Evolutionary conservation across 2,797 vertebrate species (phyloP).

Genomic region (Esox masquinongy): DNA sequence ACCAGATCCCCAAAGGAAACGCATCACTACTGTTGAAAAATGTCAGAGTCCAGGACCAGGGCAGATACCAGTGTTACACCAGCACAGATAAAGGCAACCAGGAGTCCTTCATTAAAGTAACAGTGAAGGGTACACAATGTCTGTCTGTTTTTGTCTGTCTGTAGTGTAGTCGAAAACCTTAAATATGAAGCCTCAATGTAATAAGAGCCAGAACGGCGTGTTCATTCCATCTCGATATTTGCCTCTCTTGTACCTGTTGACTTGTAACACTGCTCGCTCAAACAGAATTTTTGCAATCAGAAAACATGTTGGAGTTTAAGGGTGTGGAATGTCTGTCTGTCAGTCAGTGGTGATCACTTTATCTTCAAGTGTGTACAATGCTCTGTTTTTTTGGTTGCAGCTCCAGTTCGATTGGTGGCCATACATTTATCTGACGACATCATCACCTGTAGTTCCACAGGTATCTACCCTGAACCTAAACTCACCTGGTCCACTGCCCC

Average conservation of each 20-base stretch:
- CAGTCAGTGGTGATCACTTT: background rate
- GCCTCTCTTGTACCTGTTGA: too few relatives aligned
- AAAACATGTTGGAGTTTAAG: too few relatives aligned
- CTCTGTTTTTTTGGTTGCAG: background rate
- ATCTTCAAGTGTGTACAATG: background rate
- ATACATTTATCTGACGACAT: background rate
- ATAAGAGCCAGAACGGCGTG: too few relatives aligned
- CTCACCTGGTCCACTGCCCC: conserved; percentile 5
- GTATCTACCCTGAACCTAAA: conserved; percentile 6
- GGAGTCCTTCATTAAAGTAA: background rate
- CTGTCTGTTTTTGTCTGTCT: background rate
- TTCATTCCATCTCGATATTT: too few relatives aligned
- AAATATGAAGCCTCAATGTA: too few relatives aligned
- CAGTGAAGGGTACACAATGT: background rate
- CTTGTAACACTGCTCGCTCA: too few relatives aligned
- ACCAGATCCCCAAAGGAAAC: background rate
- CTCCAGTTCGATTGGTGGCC: background rate
- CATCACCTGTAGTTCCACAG: conserved; percentile 6
- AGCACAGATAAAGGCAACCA: background rate
- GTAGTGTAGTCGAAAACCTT: background rate
- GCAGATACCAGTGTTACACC: conserved; percentile 7
- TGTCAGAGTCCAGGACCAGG: conserved; percentile 3
- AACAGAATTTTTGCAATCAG: too few relatives aligned
- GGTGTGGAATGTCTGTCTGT: background rate
- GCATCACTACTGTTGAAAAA: conserved; percentile 1